Conservation (phyloP, 2,888 invertebrate species). For the Lepidocyrtoides sp. region DNA sequence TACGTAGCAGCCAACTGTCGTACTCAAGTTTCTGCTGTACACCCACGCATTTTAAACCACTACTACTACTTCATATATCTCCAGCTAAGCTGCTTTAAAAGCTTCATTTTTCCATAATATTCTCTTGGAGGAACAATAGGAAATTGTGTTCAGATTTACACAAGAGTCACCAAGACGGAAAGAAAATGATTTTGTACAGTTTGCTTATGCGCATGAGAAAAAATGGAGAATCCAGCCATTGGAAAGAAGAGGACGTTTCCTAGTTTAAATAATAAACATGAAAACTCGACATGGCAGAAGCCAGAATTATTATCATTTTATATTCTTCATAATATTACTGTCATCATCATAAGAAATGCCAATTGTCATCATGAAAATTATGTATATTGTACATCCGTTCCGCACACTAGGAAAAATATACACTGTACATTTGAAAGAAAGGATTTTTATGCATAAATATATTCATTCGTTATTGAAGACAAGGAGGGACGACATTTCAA, state of each 20-base stretch:
- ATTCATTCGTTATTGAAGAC: background rate
- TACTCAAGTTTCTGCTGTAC: no score
- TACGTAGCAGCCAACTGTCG: no score
- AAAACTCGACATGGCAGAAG: slow-evolving; percentile 9
- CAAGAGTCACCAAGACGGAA: background rate
- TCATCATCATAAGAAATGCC: slow-evolving; percentile 68
- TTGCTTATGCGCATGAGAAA: background rate
- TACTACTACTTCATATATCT: background rate
- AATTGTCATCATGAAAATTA: slow-evolving; percentile 65
- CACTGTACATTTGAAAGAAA: background rate
- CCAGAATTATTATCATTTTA: slow-evolving; percentile 46
- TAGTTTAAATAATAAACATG: background rate
- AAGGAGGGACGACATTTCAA: background rate
- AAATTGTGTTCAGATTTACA: background rate
- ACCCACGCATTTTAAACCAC: background rate
- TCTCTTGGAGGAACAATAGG: background rate
- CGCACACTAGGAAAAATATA: background rate
- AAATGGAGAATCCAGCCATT: background rate
- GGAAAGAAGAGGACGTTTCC: background rate
- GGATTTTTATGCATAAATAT: background rate
- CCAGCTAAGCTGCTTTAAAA: background rate
- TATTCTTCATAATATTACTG: slow-evolving; percentile 49
- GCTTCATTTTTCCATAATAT: background rate
- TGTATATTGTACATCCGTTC: slow-evolving; percentile 11
- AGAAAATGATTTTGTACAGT: background rate